These are phyloP conservation scores for Listronotus oregonensis DNA, from an alignment of 1,140 invertebrate species.

Conservation along the genomic window DNA sequence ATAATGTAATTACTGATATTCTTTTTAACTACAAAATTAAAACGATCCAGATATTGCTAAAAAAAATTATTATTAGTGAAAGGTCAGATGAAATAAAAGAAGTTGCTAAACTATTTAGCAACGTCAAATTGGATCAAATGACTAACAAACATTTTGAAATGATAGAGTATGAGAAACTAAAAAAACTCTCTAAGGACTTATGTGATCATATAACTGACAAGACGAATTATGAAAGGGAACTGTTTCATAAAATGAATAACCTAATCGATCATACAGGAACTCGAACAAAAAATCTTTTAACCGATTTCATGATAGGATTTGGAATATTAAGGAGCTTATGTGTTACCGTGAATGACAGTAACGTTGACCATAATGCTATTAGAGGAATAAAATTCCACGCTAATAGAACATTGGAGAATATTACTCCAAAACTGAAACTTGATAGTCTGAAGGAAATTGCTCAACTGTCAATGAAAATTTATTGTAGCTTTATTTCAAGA, in stretches of 20 bases:
- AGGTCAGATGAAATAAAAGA: not conserved
- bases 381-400: not conserved
- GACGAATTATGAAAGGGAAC: conserved; percentile 4
- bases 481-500: not conserved
- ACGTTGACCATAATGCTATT: not conserved
- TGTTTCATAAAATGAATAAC: not conserved
- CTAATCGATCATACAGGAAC: not conserved
- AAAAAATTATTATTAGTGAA: not conserved
- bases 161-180: not conserved
- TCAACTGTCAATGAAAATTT: not conserved
- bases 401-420: not conserved
- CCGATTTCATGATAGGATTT: not conserved
- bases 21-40: conserved; percentile 5
- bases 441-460: not conserved
- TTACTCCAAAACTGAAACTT: not conserved
- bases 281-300: not conserved
- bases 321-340: not conserved
- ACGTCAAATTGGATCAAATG: not conserved
- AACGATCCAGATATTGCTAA: conserved; percentile 4
- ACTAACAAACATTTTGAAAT: not conserved
- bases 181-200: not conserved
- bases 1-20: conserved; percentile 2
- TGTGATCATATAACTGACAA: not conserved
- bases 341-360: not conserved
- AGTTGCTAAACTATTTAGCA: not conserved